Base-by-base conservation (phyloP, 1,140 invertebrate genomes). In the Brachionus rotundiformis region DNA sequence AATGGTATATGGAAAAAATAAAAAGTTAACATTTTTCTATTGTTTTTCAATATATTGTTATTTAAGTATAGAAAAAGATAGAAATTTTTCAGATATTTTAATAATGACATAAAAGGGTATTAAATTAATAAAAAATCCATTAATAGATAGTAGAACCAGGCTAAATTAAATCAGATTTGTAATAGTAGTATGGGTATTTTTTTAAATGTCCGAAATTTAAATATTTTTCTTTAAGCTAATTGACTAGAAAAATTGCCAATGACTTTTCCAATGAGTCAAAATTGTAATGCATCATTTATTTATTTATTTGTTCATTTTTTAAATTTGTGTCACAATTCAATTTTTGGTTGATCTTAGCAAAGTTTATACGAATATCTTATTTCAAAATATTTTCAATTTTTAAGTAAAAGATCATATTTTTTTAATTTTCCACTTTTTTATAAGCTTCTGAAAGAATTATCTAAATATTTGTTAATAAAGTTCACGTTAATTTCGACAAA, bases 371-470 rank as follows among this genome's bases (percentile, higher is more conserved):
- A 54, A 54, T 54, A 54, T 54, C 47, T 25, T 54, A 16, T 54
- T 54, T 54, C 47, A 54, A 54, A 54, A 19, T 54, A 54, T 54
- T 54, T 54, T 54, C 16, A 54, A 54, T 25, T 54, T 16, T 54
- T 8, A 54, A 54, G 47, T 23, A 54, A 54, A 54, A 54, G 47
- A 54, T 54, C 47, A 54, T 54, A 54, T 54, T 54, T 54, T 49
- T 54, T 54, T 16, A 23, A n/a, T 19, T 19, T 54, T n/a, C 7
- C 19, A 6, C 5, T 16, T 49, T 54, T 19, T 54, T n/a, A 7
- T 19, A 19, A 1, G 47, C n/a, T 19, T 54, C 8, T 8, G 1
- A 54, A 54, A 54, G 47, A 25, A 54, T 54, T 54, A 54, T 54
- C 47, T 54, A 23, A 54, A 54, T 54, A 54, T 54, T 54, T 54